phyloP scores from a whole-genome alignment of 2,113 vertebrate genomes.

The Indri indri region DNA sequence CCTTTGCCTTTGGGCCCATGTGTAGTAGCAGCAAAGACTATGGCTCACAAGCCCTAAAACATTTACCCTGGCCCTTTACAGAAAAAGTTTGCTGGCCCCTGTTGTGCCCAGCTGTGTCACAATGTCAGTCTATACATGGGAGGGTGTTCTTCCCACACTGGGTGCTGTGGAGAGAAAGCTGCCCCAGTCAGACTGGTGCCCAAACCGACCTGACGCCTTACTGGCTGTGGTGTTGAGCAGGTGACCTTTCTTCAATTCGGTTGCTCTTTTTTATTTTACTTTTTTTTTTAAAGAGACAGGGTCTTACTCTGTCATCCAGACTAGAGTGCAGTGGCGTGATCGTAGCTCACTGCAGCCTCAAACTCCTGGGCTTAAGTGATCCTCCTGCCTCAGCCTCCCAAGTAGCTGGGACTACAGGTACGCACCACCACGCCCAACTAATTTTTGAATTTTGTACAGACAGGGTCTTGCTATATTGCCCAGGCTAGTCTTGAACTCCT shows the following conservation, averaged over 20 bases:
- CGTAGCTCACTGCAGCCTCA: too few relatives aligned
- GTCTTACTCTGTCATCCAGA: too few relatives aligned
- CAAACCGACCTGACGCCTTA: neutral
- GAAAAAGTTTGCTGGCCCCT: neutral
- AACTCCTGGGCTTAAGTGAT: too few relatives aligned
- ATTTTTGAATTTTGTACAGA: too few relatives aligned
- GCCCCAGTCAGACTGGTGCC: fast-evolving
- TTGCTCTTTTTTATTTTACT: too few relatives aligned
- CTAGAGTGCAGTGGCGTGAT: too few relatives aligned
- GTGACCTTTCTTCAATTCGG: neutral
- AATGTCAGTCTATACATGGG: neutral
- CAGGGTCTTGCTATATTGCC: too few relatives aligned
- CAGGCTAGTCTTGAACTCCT: too few relatives aligned
- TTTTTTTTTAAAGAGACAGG: too few relatives aligned
- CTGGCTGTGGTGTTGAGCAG: neutral
- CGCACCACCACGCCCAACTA: too few relatives aligned
- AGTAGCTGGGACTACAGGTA: too few relatives aligned
- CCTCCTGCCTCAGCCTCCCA: too few relatives aligned
- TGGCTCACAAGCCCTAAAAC: neutral
- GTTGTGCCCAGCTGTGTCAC: neutral
- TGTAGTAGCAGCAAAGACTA: neutral
- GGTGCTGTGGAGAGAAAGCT: neutral
- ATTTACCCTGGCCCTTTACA: neutral
- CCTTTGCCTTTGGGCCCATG: neutral
- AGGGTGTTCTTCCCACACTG: neutral